Base-by-base conservation (phyloP, 2,113 vertebrate genomes). In the Manacus vitellinus region DNA sequence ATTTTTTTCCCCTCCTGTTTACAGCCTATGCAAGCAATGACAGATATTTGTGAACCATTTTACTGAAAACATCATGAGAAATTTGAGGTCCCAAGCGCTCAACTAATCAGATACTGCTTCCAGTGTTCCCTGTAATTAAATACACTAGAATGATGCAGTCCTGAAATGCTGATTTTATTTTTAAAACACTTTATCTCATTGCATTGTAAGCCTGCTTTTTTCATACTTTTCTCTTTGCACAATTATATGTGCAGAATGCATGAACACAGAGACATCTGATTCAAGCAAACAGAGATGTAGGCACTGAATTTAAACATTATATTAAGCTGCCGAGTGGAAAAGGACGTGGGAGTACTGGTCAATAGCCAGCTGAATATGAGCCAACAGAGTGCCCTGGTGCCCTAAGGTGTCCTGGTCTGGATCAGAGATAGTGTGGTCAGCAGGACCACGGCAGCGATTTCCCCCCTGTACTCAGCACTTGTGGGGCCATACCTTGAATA, bases 101-200 rank as follows among this genome's bases (percentile, higher is more conserved):
- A 72, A 52, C 80, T 95, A 86, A 93, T 80, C 58, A 92, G 56
- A 81, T 86, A 68, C 62, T 83, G 62, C 49, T 87, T 89, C 56
- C 74, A 93, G 8, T 66, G 39, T 89, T 94, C 71, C 41, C 35
- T 76, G 73, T 84, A 93, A 93, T 92, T 93, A 95, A 96, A 75
- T 72, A 56, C 28, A 44, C 52, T 35, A 30, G 88, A 66, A 71
- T 43, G 35, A 84, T 63, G 54, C 47, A 71, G 68, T 90, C 22
- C 39, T 90, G 72, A 92, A 86, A 89, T 87, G 65, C 14, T 88
- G 12, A 4, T 31, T 77, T 88, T 27, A 18, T 63, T 13, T 86
- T 96, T 94, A 51, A 85, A 93, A 31, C 47, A 24, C 27, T 74
- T 88, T 47, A 37, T 76, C 13, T 51, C 46, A 54, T 19, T 0